phyloP scores from a whole-genome alignment of 2,113 vertebrate species.

The Osmerus eperlanus region DNA sequence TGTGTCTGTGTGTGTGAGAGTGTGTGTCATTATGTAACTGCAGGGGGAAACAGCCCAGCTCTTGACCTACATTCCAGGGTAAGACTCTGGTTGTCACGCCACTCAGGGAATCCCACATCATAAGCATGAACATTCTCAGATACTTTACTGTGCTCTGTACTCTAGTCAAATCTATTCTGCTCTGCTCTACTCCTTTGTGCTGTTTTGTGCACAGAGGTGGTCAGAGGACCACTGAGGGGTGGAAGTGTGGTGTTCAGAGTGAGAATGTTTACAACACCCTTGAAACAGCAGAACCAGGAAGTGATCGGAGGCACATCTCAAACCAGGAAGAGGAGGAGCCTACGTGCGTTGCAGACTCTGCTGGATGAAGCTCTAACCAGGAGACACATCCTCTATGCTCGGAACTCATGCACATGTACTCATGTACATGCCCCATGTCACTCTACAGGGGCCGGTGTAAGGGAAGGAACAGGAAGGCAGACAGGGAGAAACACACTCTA shows the following conservation, averaged over 20 bases:
- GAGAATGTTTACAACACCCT: not conserved
- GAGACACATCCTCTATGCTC: no score
- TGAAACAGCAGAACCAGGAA: conserved; percentile 33
- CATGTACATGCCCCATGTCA: no score
- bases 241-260: no score
- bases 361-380: no score
- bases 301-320: not conserved
- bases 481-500: not conserved
- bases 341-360: no score
- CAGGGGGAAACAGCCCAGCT: conserved; percentile 25
- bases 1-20: conserved; percentile 21
- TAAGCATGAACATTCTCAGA: not conserved
- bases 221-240: no score
- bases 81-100: conserved; percentile 18
- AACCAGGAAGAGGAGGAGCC: no score
- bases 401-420: no score
- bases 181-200: not conserved
- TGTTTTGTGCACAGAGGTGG: not conserved
- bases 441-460: not conserved
- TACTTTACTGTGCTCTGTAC: not conserved
- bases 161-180: not conserved
- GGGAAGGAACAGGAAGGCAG: not conserved
- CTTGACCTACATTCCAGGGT: conserved; percentile 53
- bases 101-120: conserved; percentile 49
- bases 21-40: conserved; percentile 47